Percentiles rank a stretch among this genome's conserved stretches.
These are phyloP conservation scores for Vireo altiloquus DNA, from an alignment of 2,113 vertebrate species.

Conservation along the genomic window DNA sequence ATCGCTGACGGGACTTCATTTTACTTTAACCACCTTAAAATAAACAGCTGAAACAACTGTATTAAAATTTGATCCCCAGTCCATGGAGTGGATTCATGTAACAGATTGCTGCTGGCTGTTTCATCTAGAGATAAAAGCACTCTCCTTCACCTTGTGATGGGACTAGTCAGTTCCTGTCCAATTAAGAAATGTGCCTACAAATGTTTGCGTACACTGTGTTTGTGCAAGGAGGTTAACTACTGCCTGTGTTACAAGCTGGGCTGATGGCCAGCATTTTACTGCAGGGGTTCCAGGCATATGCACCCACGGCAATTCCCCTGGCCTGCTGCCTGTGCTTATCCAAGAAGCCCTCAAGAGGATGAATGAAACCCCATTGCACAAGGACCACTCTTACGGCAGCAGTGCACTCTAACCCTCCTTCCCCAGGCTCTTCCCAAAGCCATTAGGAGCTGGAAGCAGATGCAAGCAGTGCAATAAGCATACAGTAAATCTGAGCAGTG, in stretches of 20 bases:
- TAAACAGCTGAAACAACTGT: neutral
- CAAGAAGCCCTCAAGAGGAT: neutral
- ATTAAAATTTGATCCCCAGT: neutral
- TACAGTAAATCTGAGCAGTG: accelerated
- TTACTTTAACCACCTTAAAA: neutral
- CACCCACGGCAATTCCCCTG: neutral
- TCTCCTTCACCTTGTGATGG: neutral
- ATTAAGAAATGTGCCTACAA: neutral
- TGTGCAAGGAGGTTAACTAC: neutral
- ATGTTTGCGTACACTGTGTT: neutral
- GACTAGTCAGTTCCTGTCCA: neutral
- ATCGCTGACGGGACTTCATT: neutral
- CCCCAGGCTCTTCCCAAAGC: neutral
- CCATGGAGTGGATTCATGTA: accelerated
- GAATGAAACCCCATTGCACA: neutral
- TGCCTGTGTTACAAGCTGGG: neutral
- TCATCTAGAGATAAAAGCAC: neutral
- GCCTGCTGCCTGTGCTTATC: neutral
- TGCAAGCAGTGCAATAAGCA: neutral
- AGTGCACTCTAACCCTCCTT: neutral
- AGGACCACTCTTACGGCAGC: neutral
- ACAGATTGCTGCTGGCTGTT: neutral
- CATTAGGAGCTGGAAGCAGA: neutral
- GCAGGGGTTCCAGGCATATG: neutral
- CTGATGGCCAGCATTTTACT: neutral